A percentile compares a stretch with the other conserved stretches of the same genome.
Evolutionary conservation across 2,113 vertebrate species (phyloP).

Genomic region (Octodon degus): DNA sequence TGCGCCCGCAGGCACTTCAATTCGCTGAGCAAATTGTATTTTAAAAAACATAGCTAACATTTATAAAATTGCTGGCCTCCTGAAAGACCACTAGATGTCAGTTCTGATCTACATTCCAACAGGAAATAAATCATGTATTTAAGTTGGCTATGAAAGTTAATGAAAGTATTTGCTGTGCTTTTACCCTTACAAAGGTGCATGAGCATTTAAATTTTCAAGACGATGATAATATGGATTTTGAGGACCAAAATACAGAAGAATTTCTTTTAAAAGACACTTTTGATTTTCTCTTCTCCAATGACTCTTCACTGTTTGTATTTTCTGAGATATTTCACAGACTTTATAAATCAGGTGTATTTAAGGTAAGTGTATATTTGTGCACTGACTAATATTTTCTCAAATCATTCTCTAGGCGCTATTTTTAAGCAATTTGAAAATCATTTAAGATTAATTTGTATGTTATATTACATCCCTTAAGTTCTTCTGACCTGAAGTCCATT

Average conservation of each 20-base stretch:
- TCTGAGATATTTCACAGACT: constrained; percentile 78
- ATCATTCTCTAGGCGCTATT: not conserved
- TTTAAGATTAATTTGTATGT: constrained; percentile 24
- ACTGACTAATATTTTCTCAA: not conserved
- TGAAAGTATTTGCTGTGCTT: constrained; percentile 37
- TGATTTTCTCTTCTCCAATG: constrained; percentile 89
- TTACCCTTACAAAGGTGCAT: constrained; percentile 88
- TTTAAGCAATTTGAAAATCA: constrained; percentile 32
- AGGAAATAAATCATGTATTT: not conserved
- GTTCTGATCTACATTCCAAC: constrained; percentile 55
- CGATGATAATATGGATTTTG: constrained; percentile 84
- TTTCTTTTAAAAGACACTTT: constrained; percentile 92
- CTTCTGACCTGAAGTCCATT: not conserved
- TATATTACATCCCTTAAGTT: not conserved
- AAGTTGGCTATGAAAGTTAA: constrained; percentile 15
- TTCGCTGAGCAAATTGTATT: not conserved
- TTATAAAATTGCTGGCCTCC: constrained; percentile 62
- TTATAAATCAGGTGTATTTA: constrained; percentile 64
- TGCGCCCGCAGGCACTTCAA: no score
- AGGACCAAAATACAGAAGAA: constrained; percentile 91
- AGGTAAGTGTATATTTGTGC: constrained; percentile 79
- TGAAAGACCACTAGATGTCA: constrained; percentile 81
- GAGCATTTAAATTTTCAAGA: constrained; percentile 88
- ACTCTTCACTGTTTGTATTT: constrained; percentile 73
- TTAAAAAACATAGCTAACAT: not conserved